These are phyloP conservation scores for Coregonus sp. DNA, from an alignment of 2,797 vertebrate genomes.

Conservation along the genomic window DNA sequence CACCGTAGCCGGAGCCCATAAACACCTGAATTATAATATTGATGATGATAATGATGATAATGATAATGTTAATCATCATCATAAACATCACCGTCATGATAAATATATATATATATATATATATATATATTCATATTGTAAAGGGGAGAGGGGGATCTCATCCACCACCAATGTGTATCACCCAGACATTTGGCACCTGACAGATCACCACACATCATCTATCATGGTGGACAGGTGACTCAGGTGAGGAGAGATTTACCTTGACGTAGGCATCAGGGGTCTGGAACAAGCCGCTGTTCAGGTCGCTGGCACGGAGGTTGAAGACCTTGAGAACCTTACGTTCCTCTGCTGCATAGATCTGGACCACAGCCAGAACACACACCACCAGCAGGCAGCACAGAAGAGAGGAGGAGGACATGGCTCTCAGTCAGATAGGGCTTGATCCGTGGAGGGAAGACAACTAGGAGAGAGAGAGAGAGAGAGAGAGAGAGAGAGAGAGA, in stretches of 20 bases:
- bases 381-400: not conserved
- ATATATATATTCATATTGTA: no score
- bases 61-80: not conserved
- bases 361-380: not conserved
- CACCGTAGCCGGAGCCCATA: not conserved
- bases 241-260: not conserved
- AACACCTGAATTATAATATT: constrained; percentile 15
- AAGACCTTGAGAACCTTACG: not conserved
- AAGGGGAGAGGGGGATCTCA: no score
- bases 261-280: not conserved
- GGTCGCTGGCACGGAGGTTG: not conserved
- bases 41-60: not conserved
- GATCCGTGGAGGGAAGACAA: not conserved
- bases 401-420: not conserved
- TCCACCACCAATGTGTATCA: no score
- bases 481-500: not conserved
- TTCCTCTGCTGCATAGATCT: not conserved
- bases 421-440: not conserved
- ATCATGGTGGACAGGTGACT: not conserved
- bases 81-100: not conserved
- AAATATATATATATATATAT: no score
- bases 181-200: no score
- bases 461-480: not conserved
- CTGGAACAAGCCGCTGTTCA: not conserved
- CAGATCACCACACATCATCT: not conserved